Base-by-base conservation (phyloP, 1,140 invertebrate species). In the Temnothorax longispinosus region DNA sequence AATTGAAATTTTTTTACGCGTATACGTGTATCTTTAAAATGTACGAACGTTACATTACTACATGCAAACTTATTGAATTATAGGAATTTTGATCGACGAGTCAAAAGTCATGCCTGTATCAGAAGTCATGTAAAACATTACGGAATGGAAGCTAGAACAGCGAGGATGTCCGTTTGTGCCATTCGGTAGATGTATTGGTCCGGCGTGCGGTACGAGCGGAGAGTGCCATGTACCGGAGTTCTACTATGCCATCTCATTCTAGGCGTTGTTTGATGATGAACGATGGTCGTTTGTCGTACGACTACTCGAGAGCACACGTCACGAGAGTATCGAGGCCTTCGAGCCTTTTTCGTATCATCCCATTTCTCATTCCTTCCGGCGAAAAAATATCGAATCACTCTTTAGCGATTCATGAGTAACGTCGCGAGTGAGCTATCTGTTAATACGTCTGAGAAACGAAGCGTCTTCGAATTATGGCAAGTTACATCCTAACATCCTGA, bases 81-180 rank as follows among this genome's bases (percentile, higher is more conserved):
- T 13, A 41, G 13, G n/a, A 44, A 82, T 82, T 50, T 27, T 56
- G 21, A 72, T 71, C 35, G 35, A 41, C 35, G 64, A 81, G 65
- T 27, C 18, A 7, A 69, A 80, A 56, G 21, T 69, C 47, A 54
- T 38, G 35, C 47, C n/a, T 3, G 44, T 15, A 50, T 38, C 81
- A 72, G 38, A 56, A 89, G 77, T 80, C 85, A 35, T 90, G 88
- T 88, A 86, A 72, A 71, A 87, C 90, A 90, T 92, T 91, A 91
- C 52, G 86, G 88, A 92, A 92, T 92, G 87, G 91, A 91, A 92
- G 92, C 92, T 91, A 88, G 89, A 92, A 92, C 91, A 91, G 82
- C 90, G 35, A 88, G 89, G 62, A 27, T 82, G 88, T 74, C 80
- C 74, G 87, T 58, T 90, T 54, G 77, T 88, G 71, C 87, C 87